Conservation (phyloP, 2,888 invertebrate genomes). For the Sepioteuthis lessoniana region DNA sequence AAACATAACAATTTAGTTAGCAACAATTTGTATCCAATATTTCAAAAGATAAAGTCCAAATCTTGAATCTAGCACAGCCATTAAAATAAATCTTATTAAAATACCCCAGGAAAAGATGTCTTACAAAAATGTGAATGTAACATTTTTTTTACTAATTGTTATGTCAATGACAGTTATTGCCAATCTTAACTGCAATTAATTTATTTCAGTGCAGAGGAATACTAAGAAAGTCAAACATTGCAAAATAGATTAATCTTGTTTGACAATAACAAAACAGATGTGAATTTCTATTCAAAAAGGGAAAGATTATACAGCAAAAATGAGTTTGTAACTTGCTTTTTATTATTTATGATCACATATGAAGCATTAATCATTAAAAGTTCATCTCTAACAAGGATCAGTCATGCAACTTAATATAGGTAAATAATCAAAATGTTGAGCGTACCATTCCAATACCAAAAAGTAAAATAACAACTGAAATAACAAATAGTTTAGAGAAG, state of each 20-base stretch:
- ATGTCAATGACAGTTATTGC: background rate
- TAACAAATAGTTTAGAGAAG: background rate
- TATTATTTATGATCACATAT: background rate
- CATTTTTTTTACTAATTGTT: background rate
- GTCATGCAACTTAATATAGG: background rate
- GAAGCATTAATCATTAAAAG: background rate
- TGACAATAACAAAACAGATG: background rate
- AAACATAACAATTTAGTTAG: background rate
- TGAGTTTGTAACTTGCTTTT: background rate
- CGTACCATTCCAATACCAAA: background rate
- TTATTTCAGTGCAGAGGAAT: background rate
- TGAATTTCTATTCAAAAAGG: background rate
- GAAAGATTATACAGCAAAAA: background rate
- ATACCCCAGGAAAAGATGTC: background rate
- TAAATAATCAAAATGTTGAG: background rate
- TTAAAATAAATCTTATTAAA: background rate
- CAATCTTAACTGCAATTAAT: background rate
- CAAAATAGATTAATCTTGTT: too few species aligned
- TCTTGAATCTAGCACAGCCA: background rate
- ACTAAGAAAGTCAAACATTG: background rate
- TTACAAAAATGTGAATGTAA: background rate
- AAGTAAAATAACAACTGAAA: background rate
- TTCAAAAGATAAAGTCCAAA: background rate
- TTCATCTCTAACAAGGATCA: background rate
- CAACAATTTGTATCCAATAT: background rate